These are phyloP conservation scores for Antechinus flavipes DNA, from an alignment of 2,113 vertebrate species.

Conservation along the genomic window DNA sequence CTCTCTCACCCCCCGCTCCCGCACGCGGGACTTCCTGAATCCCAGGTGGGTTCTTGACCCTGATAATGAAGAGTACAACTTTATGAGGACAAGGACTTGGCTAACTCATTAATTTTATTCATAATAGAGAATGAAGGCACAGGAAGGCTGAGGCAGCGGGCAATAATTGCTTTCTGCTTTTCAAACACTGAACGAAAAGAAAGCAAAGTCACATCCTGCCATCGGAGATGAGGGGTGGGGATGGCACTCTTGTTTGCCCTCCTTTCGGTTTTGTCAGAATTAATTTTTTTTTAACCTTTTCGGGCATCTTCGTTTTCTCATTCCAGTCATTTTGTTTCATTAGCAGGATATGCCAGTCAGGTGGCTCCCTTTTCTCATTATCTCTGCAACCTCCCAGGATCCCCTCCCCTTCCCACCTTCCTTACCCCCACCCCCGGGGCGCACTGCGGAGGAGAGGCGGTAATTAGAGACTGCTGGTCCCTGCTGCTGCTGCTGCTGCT, in stretches of 20 bases:
- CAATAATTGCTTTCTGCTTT: conserved; percentile 78
- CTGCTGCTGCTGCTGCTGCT: background rate
- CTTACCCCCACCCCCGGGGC: background rate
- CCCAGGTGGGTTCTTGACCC: conserved; percentile 72
- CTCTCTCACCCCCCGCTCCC: background rate
- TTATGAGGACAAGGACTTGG: conserved; percentile 74
- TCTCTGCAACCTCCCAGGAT: conserved; percentile 41
- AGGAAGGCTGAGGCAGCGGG: conserved; percentile 67
- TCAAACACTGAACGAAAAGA: conserved; percentile 48
- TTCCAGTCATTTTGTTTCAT: conserved; percentile 72
- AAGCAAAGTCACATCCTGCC: conserved; percentile 62
- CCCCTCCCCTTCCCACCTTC: background rate
- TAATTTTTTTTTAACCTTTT: conserved; percentile 41
- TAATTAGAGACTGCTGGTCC: background rate
- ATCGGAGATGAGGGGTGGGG: background rate
- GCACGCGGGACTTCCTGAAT: conserved; percentile 22
- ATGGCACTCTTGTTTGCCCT: conserved; percentile 8
- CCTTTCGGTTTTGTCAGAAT: conserved; percentile 52
- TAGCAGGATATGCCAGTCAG: conserved; percentile 63
- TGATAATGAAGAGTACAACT: conserved; percentile 78
- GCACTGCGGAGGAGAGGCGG: background rate
- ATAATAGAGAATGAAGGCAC: conserved; percentile 82
- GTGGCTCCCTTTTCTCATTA: conserved; percentile 61
- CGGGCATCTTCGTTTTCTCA: conserved; percentile 52
- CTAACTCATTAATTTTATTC: conserved; percentile 83